phyloP scores from a whole-genome alignment of 2,797 vertebrate genomes.

The Phoebastria nigripes region DNA sequence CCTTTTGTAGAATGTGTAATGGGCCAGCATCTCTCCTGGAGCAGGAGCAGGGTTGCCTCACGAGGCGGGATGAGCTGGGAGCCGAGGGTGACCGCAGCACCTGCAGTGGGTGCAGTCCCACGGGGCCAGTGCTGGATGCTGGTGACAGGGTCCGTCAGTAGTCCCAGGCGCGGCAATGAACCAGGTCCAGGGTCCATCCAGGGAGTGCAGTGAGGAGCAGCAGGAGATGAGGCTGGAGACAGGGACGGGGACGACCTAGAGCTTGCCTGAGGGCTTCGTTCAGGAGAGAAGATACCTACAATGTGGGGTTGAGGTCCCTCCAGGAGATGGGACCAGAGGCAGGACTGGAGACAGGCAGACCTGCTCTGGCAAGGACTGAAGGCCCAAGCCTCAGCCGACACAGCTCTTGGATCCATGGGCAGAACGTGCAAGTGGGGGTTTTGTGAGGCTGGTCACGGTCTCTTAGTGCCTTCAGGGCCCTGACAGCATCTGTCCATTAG shows the following conservation, averaged over 20 bases:
- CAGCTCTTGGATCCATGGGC: background rate
- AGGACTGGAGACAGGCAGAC: background rate
- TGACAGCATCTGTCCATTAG: background rate
- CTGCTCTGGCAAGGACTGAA: background rate
- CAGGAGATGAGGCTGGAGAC: background rate
- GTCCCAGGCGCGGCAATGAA: background rate
- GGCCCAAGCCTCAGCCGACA: background rate
- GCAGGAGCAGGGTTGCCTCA: background rate
- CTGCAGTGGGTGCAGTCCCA: background rate
- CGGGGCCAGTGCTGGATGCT: background rate
- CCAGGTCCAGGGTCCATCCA: background rate
- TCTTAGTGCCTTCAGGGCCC: background rate
- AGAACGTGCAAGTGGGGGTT: background rate
- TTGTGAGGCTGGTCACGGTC: background rate
- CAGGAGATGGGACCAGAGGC: background rate
- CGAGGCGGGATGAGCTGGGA: accelerated
- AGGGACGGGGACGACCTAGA: background rate
- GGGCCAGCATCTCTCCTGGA: background rate
- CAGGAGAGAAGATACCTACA: background rate
- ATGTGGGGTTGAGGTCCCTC: accelerated
- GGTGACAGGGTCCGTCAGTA: background rate
- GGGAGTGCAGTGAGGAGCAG: background rate
- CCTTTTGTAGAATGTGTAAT: background rate
- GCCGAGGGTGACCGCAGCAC: background rate
- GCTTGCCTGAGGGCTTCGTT: background rate